Conservation (phyloP, 2,113 vertebrate genomes). For the Emydocephalus ijimae region DNA sequence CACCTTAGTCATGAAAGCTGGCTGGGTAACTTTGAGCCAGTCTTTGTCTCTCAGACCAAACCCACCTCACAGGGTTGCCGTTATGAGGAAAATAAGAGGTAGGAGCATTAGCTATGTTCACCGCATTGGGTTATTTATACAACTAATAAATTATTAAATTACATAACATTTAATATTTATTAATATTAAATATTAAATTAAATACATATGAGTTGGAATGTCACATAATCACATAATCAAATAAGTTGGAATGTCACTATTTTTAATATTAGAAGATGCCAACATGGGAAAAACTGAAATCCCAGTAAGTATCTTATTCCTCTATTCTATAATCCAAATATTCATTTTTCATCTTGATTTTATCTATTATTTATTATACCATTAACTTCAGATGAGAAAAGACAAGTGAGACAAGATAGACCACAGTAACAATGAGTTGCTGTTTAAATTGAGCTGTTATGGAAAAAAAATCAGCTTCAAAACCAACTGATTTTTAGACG, state of each 20-base stretch:
- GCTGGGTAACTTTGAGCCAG: not conserved
- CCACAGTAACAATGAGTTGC: not conserved
- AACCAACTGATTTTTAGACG: not conserved
- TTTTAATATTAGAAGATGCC: not conserved
- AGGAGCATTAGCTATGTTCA: not conserved
- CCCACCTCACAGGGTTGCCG: not conserved
- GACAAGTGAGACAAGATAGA: not conserved
- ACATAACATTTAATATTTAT: too few species aligned
- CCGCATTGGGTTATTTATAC: not conserved
- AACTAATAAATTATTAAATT: not conserved
- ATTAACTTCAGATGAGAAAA: not conserved
- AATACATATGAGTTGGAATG: not conserved
- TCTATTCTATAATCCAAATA: not conserved
- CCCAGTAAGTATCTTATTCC: not conserved
- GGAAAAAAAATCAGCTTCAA: not conserved
- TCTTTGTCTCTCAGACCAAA: not conserved
- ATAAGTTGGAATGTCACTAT: not conserved
- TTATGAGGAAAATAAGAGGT: not conserved
- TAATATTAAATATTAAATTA: too few species aligned
- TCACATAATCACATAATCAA: not conserved
- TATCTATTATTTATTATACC: not conserved
- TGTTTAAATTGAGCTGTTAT: not conserved
- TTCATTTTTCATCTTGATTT: not conserved
- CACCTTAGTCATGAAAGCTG: not conserved
- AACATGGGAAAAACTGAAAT: not conserved